These are phyloP conservation scores for Athalia circularis DNA, from an alignment of 2,888 invertebrate species.

Conservation along the genomic window DNA sequence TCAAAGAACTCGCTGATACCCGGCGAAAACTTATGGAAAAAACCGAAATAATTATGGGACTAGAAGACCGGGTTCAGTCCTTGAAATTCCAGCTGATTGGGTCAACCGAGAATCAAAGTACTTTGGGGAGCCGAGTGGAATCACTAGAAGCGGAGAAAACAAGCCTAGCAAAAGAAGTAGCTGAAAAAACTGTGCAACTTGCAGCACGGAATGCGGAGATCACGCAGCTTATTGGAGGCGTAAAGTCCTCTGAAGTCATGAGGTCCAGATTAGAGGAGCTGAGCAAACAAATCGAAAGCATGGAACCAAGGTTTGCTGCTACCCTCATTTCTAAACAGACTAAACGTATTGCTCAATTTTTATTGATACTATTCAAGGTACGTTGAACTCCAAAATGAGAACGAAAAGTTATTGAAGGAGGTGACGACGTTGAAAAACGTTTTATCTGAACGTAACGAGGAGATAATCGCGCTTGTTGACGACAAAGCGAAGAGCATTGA, in stretches of 20 bases:
- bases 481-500: conserved; percentile 49
- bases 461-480: conserved; percentile 49
- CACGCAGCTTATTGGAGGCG: neutral
- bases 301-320: conserved; percentile 53
- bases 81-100: conserved; percentile 17
- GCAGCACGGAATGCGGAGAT: conserved; percentile 7
- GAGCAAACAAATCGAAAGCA: conserved; percentile 50
- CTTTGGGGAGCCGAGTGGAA: conserved; percentile 46
- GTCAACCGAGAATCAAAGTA: conserved; percentile 18
- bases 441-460: conserved; percentile 51
- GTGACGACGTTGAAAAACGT: conserved; percentile 47
- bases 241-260: neutral
- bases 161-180: neutral
- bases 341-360: too few relatives aligned
- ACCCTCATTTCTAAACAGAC: too few relatives aligned
- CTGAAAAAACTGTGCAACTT: neutral
- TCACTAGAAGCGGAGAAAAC: conserved; percentile 50
- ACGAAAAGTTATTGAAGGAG: conserved; percentile 50
- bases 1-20: conserved; percentile 12
- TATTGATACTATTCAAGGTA: conserved; percentile 49
- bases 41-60: conserved; percentile 6
- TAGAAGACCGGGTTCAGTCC: conserved; percentile 24
- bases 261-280: conserved; percentile 40
- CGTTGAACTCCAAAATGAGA: conserved; percentile 52
- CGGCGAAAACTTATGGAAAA: conserved; percentile 28